These are phyloP conservation scores for Ochotona princeps DNA, from an alignment of 2,113 vertebrate genomes.

Conservation along the genomic window DNA sequence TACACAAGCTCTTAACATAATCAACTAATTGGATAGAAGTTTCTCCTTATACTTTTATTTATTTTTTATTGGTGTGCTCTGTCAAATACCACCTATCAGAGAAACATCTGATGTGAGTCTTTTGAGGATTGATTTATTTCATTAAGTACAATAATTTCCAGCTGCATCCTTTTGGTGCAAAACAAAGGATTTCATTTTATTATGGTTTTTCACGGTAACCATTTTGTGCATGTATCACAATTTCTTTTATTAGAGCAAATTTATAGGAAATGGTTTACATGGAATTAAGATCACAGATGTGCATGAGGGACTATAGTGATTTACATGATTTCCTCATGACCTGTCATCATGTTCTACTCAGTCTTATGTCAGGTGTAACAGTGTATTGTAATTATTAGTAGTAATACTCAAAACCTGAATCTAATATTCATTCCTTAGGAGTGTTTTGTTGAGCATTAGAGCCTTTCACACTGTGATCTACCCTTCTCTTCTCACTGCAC, in stretches of 20 bases:
- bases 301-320: neutral
- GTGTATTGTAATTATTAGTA: neutral
- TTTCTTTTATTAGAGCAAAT: neutral
- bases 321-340: neutral
- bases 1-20: no score
- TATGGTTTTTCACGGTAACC: no score
- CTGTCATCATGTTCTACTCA: neutral
- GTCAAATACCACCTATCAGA: no score
- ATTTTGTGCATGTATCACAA: no score
- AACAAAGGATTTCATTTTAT: no score
- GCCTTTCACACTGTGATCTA: neutral
- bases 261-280: neutral
- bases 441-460: neutral
- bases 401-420: neutral
- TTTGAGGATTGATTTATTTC: no score
- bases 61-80: no score
- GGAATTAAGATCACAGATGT: neutral
- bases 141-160: no score
- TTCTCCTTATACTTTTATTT: no score
- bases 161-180: no score
- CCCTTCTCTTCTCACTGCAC: neutral
- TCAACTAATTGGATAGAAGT: no score
- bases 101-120: no score
- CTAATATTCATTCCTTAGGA: neutral
- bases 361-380: neutral